Percentiles rank a stretch among this genome's conserved stretches.
Conservation (phyloP, 2,113 vertebrate species). For the Thamnophis sirtalis region DNA sequence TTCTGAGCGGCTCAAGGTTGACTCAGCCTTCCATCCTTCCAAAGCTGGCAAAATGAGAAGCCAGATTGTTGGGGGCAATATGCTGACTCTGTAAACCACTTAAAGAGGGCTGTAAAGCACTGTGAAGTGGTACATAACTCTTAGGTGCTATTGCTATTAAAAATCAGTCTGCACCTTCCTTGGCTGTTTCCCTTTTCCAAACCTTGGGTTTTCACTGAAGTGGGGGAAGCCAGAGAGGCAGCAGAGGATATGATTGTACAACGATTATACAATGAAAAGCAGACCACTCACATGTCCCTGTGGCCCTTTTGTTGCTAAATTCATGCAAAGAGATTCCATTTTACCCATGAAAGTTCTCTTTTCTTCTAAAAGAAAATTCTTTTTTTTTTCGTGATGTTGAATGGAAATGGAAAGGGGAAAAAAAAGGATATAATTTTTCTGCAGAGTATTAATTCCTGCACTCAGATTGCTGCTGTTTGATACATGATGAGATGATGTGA, state of each 20-base stretch:
- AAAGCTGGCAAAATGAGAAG: too few relatives aligned
- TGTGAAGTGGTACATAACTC: too few relatives aligned
- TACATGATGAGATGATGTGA: not conserved
- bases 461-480: not conserved
- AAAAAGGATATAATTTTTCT: not conserved
- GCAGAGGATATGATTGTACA: not conserved
- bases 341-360: not conserved
- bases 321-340: not conserved
- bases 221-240: not conserved
- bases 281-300: not conserved
- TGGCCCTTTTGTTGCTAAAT: not conserved
- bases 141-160: too few relatives aligned
- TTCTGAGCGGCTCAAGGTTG: too few relatives aligned
- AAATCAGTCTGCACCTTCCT: not conserved
- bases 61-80: too few relatives aligned
- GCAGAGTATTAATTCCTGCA: not conserved
- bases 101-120: too few relatives aligned
- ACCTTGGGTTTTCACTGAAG: not conserved
- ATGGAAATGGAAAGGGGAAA: not conserved
- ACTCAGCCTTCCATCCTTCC: too few relatives aligned
- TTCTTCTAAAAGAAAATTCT: not conserved
- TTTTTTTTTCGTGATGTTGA: not conserved
- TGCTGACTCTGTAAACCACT: too few relatives aligned
- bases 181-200: not conserved
- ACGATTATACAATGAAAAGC: not conserved